phyloP scores from a whole-genome alignment of 1,140 invertebrate species.

The Leptinotarsa lineolata region DNA sequence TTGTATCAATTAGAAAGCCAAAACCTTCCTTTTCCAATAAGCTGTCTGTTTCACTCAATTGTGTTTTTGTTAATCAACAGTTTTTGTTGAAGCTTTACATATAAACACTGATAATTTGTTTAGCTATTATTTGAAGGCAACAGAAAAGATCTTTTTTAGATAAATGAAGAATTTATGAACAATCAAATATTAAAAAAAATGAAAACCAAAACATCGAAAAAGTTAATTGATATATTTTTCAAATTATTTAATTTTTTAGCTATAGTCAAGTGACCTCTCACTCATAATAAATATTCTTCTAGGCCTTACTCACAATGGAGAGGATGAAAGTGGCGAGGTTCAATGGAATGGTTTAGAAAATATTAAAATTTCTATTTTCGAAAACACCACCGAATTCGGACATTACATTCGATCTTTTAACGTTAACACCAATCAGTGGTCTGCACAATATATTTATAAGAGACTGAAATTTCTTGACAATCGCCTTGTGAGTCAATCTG shows the following conservation, averaged over 20 bases:
- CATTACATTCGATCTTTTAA: constrained; percentile 90
- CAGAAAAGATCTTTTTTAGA: constrained; percentile 7
- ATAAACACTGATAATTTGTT: no score
- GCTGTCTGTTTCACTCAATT: no score
- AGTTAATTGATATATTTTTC: no score
- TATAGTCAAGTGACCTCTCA: neutral
- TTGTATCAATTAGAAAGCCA: no score
- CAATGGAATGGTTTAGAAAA: constrained; percentile 88
- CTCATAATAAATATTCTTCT: constrained; percentile 23
- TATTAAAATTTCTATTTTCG: constrained; percentile 76
- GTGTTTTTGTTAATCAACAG: no score
- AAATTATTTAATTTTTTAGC: neutral
- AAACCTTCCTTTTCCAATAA: no score
- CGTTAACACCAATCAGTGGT: constrained; percentile 92
- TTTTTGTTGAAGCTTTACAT: no score
- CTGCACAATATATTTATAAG: constrained; percentile 90
- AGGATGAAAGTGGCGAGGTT: constrained; percentile 62
- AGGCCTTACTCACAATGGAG: constrained; percentile 83
- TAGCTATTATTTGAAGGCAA: no score
- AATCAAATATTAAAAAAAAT: neutral
- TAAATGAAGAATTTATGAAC: neutral
- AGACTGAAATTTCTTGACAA: constrained; percentile 87
- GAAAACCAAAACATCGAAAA: neutral
- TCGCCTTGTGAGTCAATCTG: constrained; percentile 78
- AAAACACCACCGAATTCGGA: constrained; percentile 78